Base-by-base conservation (phyloP, 2,113 vertebrate species). In the Mesembrinibis cayennensis region DNA sequence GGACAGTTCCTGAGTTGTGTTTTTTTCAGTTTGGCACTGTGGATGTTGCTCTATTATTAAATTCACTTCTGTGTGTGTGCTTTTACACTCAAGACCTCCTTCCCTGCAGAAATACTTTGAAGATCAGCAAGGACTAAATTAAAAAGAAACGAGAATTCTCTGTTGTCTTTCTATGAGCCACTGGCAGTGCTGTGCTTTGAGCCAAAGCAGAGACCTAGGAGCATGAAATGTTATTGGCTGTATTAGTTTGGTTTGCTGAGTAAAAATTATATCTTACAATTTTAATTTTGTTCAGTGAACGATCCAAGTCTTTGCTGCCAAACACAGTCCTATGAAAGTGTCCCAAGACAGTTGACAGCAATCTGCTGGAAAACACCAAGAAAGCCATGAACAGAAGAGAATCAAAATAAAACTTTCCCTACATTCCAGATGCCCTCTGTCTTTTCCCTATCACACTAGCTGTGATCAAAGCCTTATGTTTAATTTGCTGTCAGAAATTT, bases 61-160 rank as follows among this genome's bases (percentile, higher is more conserved):
- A 91, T 94, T 92, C 40, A 40, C 4, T 63, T 83, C 50, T 56
- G 3, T 10, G 0, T 47, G 14, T 52, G 16, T 91, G 19, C 7
- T 79, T 87, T 87, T 67, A 76, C 36, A 69, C 32, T 17, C 55
- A 82, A 91, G 42, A 79, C 10, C 12, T 81, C 42, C 76, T 96
- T 92, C 67, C 88, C 42, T 82, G 67, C 6, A 78, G 72, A 88
- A 95, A 87, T 58, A 81, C 44, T 92, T 90, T 87, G 55, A 95
- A 89, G 65, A 72, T 63, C 69, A 82, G 13, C 29, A 82, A 91
- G 84, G 12, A 7, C 22, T 63, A 83, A 78, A 81, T 65, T 84
- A 87, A 95, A 91, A 85, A 25, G 8, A 79, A 87, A 67, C 25
- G 49, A 52, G 26, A 79, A 52, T 61, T 89, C 26, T 89, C 52